phyloP scores from a whole-genome alignment of 2,888 invertebrate genomes.

The Hemaris fuciformis region DNA sequence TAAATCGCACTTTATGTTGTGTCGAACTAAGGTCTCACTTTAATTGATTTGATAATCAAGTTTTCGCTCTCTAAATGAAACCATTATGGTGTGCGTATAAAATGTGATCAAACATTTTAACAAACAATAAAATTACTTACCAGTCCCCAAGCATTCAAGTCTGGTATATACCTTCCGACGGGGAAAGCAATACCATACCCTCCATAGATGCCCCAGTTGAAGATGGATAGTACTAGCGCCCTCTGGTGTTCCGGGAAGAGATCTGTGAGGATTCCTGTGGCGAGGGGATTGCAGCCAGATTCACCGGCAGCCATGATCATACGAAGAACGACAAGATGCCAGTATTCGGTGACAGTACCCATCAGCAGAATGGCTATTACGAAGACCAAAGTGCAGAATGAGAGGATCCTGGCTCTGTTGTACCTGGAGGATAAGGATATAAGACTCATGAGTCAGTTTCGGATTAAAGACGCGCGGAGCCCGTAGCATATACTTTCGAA shows the following conservation, averaged over 20 bases:
- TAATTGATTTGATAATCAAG: too few relatives aligned
- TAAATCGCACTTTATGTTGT: too few relatives aligned
- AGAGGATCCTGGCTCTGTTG: conserved; percentile 88
- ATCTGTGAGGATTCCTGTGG: conserved; percentile 91
- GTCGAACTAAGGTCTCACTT: too few relatives aligned
- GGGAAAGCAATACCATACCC: conserved; percentile 97
- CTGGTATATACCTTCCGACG: conserved; percentile 92
- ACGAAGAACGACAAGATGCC: conserved; percentile 92
- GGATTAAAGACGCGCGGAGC: too few relatives aligned
- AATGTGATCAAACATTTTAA: too few relatives aligned
- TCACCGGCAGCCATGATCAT: conserved; percentile 95
- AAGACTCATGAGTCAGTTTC: neutral
- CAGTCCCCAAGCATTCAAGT: conserved; percentile 87
- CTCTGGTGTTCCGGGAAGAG: conserved; percentile 90
- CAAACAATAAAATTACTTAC: conserved; percentile 64
- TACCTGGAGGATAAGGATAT: conserved; percentile 57
- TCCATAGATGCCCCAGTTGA: conserved; percentile 98
- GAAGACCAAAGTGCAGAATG: conserved; percentile 89
- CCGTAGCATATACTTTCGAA: too few relatives aligned
- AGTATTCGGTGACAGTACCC: conserved; percentile 91
- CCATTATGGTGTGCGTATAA: too few relatives aligned
- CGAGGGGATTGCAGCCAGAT: conserved; percentile 92
- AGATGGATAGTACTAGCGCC: conserved; percentile 94
- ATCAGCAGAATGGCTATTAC: conserved; percentile 92
- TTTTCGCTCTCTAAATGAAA: too few relatives aligned